Base-by-base conservation (phyloP, 2,113 vertebrate species). In the Ceyx cyanopectus region DNA sequence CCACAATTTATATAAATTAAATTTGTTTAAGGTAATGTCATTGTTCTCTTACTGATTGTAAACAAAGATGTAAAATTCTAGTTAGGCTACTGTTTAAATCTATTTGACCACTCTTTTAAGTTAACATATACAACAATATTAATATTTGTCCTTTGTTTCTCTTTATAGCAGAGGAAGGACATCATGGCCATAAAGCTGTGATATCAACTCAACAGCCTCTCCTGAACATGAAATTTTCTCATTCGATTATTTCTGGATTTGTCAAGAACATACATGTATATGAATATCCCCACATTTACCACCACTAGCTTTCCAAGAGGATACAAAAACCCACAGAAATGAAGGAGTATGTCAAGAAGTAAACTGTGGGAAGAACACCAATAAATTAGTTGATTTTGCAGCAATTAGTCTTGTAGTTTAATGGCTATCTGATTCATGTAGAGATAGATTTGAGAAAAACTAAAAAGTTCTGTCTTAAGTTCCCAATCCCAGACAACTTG, bases 321-420 rank as follows among this genome's bases (percentile, higher is more conserved):
- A 37, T 2, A 32, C 1, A 62, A 30, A 81, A 50, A 34, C 6
- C 48, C 24, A 29, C 3, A 57, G 5, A 67, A 63, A 11, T 4
- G 4, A 74, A 2, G 6, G 2, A 63, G 58, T 41, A 58, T n/a
- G 9, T 5, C 20, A 51, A 68, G 30, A 62, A 40, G 32, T 5
- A 62, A 57, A 29, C 4, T 12, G 10, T 30, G 5, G 8, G 14
- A 41, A 51, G 10, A 41, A 23, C 4, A 40, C 9, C 46, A 57
- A 67, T 1, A 56, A 56, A 43, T 26, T 0, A 27, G 1, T 7
- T 43, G 5, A 61, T 50, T 62, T 57, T 62, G 12, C 4, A 6
- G 8, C 12, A 67, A 51, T 81, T 48, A 43, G 15, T 78, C 17
- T n/a, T 41, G 14, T 32, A 45, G 6, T 22, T 30, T 61, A 56